Conservation (phyloP, 2,797 vertebrate species). For the Novumbra hubbsi region DNA sequence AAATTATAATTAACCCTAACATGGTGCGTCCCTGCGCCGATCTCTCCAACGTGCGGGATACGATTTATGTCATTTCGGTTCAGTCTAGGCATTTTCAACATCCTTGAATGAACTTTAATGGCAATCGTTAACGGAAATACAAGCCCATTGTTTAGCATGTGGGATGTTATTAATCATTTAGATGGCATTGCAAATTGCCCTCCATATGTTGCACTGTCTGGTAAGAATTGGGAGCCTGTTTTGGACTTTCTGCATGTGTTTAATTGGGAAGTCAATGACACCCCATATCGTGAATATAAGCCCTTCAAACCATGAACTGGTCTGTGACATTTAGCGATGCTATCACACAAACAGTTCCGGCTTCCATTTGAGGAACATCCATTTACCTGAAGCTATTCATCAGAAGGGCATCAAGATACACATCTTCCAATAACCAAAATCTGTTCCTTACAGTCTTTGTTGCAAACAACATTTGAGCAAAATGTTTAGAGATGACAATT, state of each 20-base stretch:
- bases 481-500: no score
- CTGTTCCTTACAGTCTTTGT: neutral
- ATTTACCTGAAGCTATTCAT: conserved; percentile 19
- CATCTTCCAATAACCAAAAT: neutral
- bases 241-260: no score
- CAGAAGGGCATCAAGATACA: neutral
- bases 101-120: conserved; percentile 51
- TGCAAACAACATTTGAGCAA: no score
- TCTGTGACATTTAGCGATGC: conserved; percentile 16
- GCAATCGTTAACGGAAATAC: conserved; percentile 48
- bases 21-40: conserved; percentile 29
- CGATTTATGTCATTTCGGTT: conserved; percentile 49
- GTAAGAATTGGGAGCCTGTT: no score
- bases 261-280: no score
- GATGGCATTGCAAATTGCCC: conserved; percentile 31
- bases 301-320: no score
- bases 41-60: conserved; percentile 43
- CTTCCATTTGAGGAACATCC: conserved; percentile 1
- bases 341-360: neutral
- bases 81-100: conserved; percentile 48
- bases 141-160: conserved; percentile 54
- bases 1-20: conserved; percentile 50
- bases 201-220: neutral
- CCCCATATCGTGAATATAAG: no score
- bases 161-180: conserved; percentile 54